These are phyloP conservation scores for Hycleus phaleratus DNA, from an alignment of 1,140 invertebrate genomes.

Conservation along the genomic window DNA sequence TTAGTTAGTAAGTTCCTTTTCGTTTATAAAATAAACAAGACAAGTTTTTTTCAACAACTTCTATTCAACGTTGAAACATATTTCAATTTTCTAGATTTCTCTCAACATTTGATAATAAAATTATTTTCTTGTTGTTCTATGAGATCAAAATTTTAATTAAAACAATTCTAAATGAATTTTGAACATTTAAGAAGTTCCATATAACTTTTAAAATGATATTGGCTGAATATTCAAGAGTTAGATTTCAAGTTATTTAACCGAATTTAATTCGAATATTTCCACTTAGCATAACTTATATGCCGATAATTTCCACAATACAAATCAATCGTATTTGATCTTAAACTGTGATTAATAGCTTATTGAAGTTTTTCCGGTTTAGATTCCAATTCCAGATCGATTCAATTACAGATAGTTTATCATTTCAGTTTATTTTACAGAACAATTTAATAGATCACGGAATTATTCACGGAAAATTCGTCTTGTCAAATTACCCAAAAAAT, in stretches of 20 bases:
- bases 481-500: constrained; percentile 9
- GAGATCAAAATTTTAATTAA: constrained; percentile 15
- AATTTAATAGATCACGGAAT: too few species aligned
- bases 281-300: background rate
- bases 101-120: constrained; percentile 5
- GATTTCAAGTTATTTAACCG: constrained; percentile 4
- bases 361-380: too few species aligned
- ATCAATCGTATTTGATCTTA: too few species aligned
- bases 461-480: background rate
- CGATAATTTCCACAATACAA: background rate
- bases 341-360: too few species aligned
- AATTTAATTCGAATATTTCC: constrained; percentile 3
- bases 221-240: constrained; percentile 12
- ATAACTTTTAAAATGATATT: constrained; percentile 12
- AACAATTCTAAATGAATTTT: constrained; percentile 14
- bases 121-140: background rate
- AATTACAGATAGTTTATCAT: too few species aligned
- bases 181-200: constrained; percentile 6
- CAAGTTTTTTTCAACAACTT: background rate
- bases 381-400: too few species aligned
- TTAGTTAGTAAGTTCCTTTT: too few species aligned
- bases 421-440: too few species aligned
- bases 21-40: constrained; percentile 1
- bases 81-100: constrained; percentile 5
- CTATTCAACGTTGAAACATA: background rate